Evolutionary conservation across 2,113 vertebrate species (phyloP), one percentile per base, ranked within the genome.

Genomic region (Lamprotornis superbus): DNA sequence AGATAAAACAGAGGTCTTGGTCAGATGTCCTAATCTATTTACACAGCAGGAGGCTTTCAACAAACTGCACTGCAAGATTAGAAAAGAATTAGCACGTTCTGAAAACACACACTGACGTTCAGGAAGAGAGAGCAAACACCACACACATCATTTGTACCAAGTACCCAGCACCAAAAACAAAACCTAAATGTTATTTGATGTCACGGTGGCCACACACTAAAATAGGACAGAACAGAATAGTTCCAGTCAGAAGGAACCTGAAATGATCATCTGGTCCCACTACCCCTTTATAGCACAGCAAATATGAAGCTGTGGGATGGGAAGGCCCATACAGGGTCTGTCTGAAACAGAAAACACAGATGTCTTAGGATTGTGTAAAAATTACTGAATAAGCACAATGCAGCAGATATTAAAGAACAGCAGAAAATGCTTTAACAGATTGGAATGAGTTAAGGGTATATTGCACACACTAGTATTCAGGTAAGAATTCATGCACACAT

Each of bases 1-100:
- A 42, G 65, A 76, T 47, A 91, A 83, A 89, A 68, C 33, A 82
- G 84, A 83, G 44, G 42, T 50, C 84, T 74, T 44, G 74, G 60
- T 93, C 65, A 75, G 30, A 83, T 75, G 18, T 52, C 75, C 79
- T 71, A 79, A 92, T 83, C 65, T 87, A 35, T 87, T 95, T 90
- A 85, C 74, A 82, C 78, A 95, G 69, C 3, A 4, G 85, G 64
- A 91, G 18, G 23, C 14, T 82, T 92, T 90, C 78, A 84, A 78
- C 69, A 85, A 85, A 79, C 71, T 85, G 78, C 35, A 27, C 6
- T 59, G 78, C 47, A 90, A 79, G 61, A 64, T 82, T 67, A 82
- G 75, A 75, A 88, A 79, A 10, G 4, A 90, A 90, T 91, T 92
- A 93, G 74, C 78, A 82, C 3, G 0, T 59, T 79, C 70, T 90